Evolutionary conservation across 1,140 invertebrate genomes (phyloP), one percentile per base, ranked within the genome.

Genomic region (Drosophila arizonae): DNA sequence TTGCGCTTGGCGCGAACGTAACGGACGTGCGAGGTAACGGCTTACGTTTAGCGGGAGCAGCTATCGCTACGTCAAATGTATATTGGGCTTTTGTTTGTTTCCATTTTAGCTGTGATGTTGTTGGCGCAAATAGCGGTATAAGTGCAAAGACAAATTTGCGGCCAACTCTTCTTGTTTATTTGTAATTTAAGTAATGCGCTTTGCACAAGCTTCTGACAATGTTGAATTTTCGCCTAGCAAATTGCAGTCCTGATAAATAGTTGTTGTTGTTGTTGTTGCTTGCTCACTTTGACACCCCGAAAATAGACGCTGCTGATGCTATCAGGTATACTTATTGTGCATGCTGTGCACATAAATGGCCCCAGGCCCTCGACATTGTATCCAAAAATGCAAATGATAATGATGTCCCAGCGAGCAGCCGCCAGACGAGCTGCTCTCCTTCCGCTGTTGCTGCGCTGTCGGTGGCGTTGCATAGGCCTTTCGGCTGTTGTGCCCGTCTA

Each of bases 301-400:
- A 72, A 72, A 61, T 68, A 30, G 48, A 56, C 30, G 67, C 60
- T 73, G 57, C 21, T 56, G 51, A 62, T 57, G 65, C 2, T 62
- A 61, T 69, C 66, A 33, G 46, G 51, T 15, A 61, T 69, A 56
- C 57, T 69, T 73, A 69, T 57, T 68, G 65, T 68, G 51, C 65
- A 69, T 45, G 45, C 43, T 62, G 65, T 39, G 36, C 36, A 11
- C 71, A 67, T 68, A 63, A 70, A 70, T 39, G 15, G 17, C 13
- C 15, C 11, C 28, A 10, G n/a, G 6, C 28, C 28, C 64, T 56
- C 43, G 48, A 13, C 43, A 43, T 28, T 26, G 76, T 77, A 28
- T 50, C 62, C 62, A 46, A 85, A 85, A 85, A 81, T 81, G 81
- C 81, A 81, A 87, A 87, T 86, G 81, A 81, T 81, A 81, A 85